Evolutionary conservation across 2,888 invertebrate genomes (phyloP), one percentile per base, ranked within the genome.

Genomic region (Microctonus hyperodae): DNA sequence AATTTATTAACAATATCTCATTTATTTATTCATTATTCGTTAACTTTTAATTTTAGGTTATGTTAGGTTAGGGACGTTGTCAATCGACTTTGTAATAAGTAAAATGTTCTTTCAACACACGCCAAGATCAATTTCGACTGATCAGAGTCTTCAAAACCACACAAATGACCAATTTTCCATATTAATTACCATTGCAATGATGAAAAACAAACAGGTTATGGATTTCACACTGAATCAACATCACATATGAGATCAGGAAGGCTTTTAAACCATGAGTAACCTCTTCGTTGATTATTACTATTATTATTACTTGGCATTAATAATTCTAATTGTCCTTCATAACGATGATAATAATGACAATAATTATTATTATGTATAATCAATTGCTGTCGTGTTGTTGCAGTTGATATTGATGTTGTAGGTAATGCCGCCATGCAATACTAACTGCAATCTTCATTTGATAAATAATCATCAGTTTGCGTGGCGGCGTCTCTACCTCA

Each of bases 401-500:
- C 56, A 13, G 55, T 56, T 40, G 28, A 20, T 50, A 16, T 16
- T 7, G 25, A 3, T 10, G 10, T 23, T 22, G 25, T 23, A 13
- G 23, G 7, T 51, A 10, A 11, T 70, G 81, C 81, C 82, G 78
- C 82, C 82, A 83, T 82, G 81, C 81, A 75, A 73, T 83, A 83
- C 81, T 83, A 83, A 83, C 83, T 83, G 73, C 75, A 70, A 62
- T 78, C 74, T 62, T 79, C 81, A 66, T 78, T 78, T 57, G 81
- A 81, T 69, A 75, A 76, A 64, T 74, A 65, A 73, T 80, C 80
- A 69, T 81, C 82, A 62, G 83, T 83, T 70, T 83, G 83, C 82
- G 83, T 83, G 83, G 83, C 81, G 80, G 79, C 82, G 76, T 82
- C 79, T 76, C 78, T 76, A 64, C 79, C 79, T 82, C 82, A 81